Conservation (phyloP, 53 echinoderm and acorn worm genomes). For the Holothuria leucospilota region DNA sequence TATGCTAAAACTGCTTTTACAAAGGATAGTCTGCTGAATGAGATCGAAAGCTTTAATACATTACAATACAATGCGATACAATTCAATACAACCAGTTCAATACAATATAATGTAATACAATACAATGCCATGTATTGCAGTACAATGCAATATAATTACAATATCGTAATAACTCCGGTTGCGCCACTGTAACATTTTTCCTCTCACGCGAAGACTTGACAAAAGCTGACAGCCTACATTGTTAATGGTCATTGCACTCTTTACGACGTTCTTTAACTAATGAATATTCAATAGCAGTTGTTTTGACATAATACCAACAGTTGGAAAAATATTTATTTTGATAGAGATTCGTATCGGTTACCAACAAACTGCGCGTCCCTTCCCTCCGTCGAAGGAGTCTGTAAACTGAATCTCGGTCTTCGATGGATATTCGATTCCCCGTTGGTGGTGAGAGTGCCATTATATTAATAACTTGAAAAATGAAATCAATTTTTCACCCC, state of each 20-base stretch:
- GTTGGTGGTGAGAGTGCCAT: conserved; percentile 49
- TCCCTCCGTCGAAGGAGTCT: conserved; percentile 7
- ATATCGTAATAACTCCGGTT: no score
- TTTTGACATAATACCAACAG: conserved; percentile 52
- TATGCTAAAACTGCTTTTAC: no score
- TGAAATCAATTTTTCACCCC: conserved; percentile 53
- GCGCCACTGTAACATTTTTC: no score
- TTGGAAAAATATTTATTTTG: conserved; percentile 55
- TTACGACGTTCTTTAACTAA: not conserved
- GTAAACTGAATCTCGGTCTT: conserved; percentile 27
- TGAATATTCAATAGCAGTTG: conserved; percentile 37
- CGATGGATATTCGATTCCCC: conserved; percentile 41
- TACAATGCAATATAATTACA: no score
- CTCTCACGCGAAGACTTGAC: no score
- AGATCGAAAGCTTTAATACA: no score
- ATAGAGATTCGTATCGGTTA: conserved; percentile 43
- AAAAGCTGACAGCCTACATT: no score
- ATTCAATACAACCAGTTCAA: no score
- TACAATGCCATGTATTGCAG: no score
- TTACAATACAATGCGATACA: no score
- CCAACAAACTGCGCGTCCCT: not conserved
- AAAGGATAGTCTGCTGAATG: no score
- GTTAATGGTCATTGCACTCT: conserved; percentile 38
- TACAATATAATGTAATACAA: no score
- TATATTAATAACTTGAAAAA: conserved; percentile 56